phyloP scores from a whole-genome alignment of 2,797 vertebrate genomes.

The Schizothorax lantsangensis region DNA sequence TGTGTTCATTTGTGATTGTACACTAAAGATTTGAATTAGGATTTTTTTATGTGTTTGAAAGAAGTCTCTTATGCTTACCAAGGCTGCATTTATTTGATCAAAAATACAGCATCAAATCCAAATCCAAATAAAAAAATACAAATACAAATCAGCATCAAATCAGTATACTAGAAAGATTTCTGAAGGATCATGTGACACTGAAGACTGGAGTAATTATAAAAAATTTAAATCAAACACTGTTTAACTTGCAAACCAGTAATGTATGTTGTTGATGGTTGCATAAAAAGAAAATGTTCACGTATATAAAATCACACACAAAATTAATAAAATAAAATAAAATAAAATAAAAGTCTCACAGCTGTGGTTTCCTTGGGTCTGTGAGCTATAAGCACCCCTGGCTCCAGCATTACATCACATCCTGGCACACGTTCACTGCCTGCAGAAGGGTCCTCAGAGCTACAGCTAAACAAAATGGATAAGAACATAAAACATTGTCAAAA shows the following conservation, averaged over 20 bases:
- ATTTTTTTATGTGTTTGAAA: too few relatives aligned
- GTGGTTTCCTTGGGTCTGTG: conserved; percentile 85
- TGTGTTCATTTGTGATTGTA: not conserved
- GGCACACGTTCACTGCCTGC: conserved; percentile 77
- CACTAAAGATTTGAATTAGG: too few relatives aligned
- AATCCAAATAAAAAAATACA: not conserved
- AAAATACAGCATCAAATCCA: not conserved
- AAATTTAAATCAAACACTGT: not conserved
- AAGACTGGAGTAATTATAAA: not conserved
- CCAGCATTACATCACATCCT: conserved; percentile 85
- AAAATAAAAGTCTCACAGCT: conserved; percentile 81
- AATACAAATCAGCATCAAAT: not conserved
- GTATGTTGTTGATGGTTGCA: not conserved
- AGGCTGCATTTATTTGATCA: not conserved
- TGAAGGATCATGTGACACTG: not conserved
- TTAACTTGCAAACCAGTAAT: not conserved
- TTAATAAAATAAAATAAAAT: not conserved
- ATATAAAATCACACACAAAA: not conserved
- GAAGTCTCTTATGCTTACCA: not conserved
- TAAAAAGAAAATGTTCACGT: not conserved
- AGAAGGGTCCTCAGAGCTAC: conserved; percentile 68
- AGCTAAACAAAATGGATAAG: conserved; percentile 35
- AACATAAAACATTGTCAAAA: conserved; percentile 1
- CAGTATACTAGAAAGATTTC: not conserved
- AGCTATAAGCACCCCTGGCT: conserved; percentile 81